These are phyloP conservation scores for Patagioenas fasciata DNA, from an alignment of 2,113 vertebrate species.

Conservation along the genomic window DNA sequence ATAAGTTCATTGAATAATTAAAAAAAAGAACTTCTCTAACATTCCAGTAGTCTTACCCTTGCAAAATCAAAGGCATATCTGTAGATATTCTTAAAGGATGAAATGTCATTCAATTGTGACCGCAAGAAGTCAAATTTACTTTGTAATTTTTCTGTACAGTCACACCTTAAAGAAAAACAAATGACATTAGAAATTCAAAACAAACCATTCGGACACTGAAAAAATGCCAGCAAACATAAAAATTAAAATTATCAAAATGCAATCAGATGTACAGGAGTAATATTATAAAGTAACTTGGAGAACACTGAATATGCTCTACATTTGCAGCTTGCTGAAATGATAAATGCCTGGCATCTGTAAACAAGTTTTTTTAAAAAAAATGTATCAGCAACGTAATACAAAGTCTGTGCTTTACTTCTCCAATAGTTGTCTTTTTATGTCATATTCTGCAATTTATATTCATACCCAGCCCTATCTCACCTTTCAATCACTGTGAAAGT, in stretches of 20 bases:
- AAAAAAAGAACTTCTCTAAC: background rate
- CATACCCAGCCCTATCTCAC: background rate
- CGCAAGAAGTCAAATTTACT: conserved; percentile 91
- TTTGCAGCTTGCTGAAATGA: background rate
- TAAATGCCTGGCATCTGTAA: background rate
- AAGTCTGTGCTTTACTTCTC: background rate
- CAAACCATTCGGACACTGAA: background rate
- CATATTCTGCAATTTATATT: background rate
- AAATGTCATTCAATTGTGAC: conserved; percentile 88
- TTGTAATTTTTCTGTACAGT: conserved; percentile 91
- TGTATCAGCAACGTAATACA: background rate
- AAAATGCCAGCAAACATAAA: background rate
- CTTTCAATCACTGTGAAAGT: background rate
- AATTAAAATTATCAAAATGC: background rate
- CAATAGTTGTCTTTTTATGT: background rate
- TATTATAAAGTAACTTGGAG: background rate
- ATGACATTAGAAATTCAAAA: background rate
- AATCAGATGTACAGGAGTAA: background rate
- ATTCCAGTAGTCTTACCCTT: conserved; percentile 82
- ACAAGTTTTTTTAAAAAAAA: background rate
- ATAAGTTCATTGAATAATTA: background rate
- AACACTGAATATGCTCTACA: background rate
- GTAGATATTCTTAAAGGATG: conserved; percentile 95
- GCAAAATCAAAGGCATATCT: conserved; percentile 98
- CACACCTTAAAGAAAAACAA: conserved; percentile 80